Evolutionary conservation across 2,888 invertebrate species (phyloP), one percentile per base, ranked within the genome.

Genomic region (Penaeus monodon): DNA sequence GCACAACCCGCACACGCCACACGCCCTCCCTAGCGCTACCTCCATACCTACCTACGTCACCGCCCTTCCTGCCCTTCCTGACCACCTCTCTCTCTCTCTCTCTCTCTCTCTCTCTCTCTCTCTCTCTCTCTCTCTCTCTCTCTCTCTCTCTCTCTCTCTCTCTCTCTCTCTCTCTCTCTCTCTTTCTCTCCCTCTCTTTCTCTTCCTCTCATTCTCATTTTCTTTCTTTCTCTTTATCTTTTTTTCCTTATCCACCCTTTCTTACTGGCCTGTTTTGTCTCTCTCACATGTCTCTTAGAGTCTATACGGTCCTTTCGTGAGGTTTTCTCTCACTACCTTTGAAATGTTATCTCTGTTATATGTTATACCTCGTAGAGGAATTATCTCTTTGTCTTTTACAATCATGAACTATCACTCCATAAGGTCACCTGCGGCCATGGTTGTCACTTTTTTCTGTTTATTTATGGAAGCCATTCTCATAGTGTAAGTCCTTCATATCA

Each of bases 1-100:
- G 92, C 91, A 85, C 86, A 66, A 70, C 79, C 83, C 77, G 78
- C 89, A 86, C 84, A 84, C 65, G 66, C 68, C 76, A 44, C 64
- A 20, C 38, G 74, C 76, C 86, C 80, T 73, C 82, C 85, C 68
- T 80, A 29, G 27, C 38, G n/a, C 27, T 29, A 33, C 49, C 77
- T 29, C n/a, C 77, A 33, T 24, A 65, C 44, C 74, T 64, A 57
- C 82, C 81, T 49, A 29, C 85, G 27, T n/a, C 85, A 63, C 44
- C 70, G 22, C 57, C n/a, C 81, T 33, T n/a, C 68, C 65, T 24
- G n/a, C 83, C 79, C 68, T 57, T 63, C 77, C 79, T 29, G 24
- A 70, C 77, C 76, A 66, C 78, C 63, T 33, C 86, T 17, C 81
- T 70, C 81, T 24, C 68, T 44, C 27, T 66, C 27, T 66, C 22